Conservation (phyloP, 2,888 invertebrate genomes). For the Glyphotaelius pellucidus region DNA sequence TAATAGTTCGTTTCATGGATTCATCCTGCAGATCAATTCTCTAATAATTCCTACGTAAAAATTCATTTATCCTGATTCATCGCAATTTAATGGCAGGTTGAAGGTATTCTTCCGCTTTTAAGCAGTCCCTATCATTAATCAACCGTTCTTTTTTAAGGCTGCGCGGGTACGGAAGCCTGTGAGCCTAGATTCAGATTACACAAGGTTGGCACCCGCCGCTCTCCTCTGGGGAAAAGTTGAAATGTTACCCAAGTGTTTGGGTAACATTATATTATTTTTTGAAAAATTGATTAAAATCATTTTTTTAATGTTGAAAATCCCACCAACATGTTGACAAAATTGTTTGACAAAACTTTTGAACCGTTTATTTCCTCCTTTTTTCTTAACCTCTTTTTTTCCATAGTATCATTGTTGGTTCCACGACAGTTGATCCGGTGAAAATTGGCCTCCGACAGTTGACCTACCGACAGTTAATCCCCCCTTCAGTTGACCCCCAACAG, state of each 20-base stretch:
- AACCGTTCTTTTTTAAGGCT: constrained; percentile 47
- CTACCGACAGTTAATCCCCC: too few relatives aligned
- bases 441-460: too few relatives aligned
- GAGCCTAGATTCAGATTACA: background rate
- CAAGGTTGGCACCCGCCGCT: background rate
- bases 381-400: too few relatives aligned
- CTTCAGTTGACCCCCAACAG: too few relatives aligned
- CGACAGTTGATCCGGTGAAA: too few relatives aligned
- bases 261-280: too few relatives aligned
- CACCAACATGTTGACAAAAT: too few relatives aligned
- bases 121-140: constrained; percentile 52
- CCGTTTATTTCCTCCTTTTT: too few relatives aligned
- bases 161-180: background rate
- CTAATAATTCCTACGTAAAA: background rate
- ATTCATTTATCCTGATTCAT: background rate
- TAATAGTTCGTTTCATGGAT: background rate
- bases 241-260: background rate
- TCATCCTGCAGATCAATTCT: background rate
- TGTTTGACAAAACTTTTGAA: too few relatives aligned
- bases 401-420: too few relatives aligned
- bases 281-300: too few relatives aligned
- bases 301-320: too few relatives aligned
- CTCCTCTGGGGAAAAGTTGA: background rate
- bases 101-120: background rate
- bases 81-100: background rate